Conservation (phyloP, 2,888 invertebrate species). For the Campoletis raptor region DNA sequence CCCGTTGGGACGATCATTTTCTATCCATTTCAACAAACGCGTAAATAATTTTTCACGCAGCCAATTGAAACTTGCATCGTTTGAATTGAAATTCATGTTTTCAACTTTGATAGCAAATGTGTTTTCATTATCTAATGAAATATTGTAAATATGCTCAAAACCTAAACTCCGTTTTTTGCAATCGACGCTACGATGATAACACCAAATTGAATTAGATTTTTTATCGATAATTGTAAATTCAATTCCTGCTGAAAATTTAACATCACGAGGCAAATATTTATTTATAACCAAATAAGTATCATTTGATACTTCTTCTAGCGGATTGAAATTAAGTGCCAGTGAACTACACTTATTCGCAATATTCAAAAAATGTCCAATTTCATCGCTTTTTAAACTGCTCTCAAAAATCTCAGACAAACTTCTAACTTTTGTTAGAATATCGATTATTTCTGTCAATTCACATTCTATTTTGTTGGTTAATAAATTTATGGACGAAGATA, state of each 20-base stretch:
- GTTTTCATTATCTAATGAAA: conserved; percentile 72
- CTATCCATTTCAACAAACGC: conserved; percentile 88
- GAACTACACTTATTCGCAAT: conserved; percentile 63
- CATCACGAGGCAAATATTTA: conserved; percentile 84
- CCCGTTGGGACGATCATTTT: conserved; percentile 82
- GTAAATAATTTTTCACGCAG: conserved; percentile 86
- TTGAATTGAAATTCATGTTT: conserved; percentile 52
- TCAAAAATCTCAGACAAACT: conserved; percentile 75
- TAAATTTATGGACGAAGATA: conserved; percentile 86
- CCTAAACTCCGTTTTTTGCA: conserved; percentile 83
- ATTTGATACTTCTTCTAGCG: conserved; percentile 72
- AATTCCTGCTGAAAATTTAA: conserved; percentile 84
- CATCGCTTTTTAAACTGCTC: not conserved
- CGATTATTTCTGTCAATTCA: conserved; percentile 76
- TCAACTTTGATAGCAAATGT: conserved; percentile 60
- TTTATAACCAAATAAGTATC: conserved; percentile 83
- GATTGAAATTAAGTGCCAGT: conserved; percentile 56
- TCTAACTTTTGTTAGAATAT: conserved; percentile 71
- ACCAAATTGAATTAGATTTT: conserved; percentile 83
- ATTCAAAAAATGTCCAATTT: conserved; percentile 74
- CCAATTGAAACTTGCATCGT: conserved; percentile 85
- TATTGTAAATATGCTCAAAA: conserved; percentile 80
- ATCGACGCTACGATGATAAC: conserved; percentile 85
- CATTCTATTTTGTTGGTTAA: conserved; percentile 72
- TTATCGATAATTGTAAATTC: conserved; percentile 83